These are phyloP conservation scores for Atrichornis clamosus DNA, from an alignment of 2,113 vertebrate species.

Conservation along the genomic window DNA sequence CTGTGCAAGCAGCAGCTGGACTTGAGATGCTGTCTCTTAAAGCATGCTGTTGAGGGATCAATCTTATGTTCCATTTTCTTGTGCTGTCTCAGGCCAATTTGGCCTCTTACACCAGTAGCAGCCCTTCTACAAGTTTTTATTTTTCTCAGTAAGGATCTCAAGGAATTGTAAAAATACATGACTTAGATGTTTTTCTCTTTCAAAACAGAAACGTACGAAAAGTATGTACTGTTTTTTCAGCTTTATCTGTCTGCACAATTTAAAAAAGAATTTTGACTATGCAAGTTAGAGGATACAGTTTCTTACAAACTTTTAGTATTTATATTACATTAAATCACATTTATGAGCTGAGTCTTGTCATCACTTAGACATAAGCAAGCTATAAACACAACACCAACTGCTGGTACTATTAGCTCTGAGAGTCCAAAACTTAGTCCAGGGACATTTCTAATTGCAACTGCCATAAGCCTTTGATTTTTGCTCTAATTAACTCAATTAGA, in stretches of 20 bases:
- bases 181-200: background rate
- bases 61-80: background rate
- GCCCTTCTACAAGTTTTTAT: background rate
- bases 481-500: background rate
- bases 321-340: background rate
- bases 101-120: background rate
- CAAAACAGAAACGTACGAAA: background rate
- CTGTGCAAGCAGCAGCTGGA: background rate
- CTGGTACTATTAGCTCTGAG: background rate
- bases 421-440: background rate
- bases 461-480: background rate
- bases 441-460: background rate
- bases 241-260: background rate
- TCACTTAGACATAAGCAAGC: background rate
- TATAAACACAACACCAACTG: background rate
- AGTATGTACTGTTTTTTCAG: background rate
- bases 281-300: background rate
- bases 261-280: background rate
- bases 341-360: background rate
- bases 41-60: background rate
- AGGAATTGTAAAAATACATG: background rate
- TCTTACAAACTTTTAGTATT: background rate
- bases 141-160: background rate
- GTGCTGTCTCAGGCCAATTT: background rate
- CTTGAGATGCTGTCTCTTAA: background rate